A percentile compares a stretch with the other conserved stretches of the same genome.
phyloP scores from a whole-genome alignment of 92 coral and sea anemone genomes.

The Epizoanthus ramosus region DNA sequence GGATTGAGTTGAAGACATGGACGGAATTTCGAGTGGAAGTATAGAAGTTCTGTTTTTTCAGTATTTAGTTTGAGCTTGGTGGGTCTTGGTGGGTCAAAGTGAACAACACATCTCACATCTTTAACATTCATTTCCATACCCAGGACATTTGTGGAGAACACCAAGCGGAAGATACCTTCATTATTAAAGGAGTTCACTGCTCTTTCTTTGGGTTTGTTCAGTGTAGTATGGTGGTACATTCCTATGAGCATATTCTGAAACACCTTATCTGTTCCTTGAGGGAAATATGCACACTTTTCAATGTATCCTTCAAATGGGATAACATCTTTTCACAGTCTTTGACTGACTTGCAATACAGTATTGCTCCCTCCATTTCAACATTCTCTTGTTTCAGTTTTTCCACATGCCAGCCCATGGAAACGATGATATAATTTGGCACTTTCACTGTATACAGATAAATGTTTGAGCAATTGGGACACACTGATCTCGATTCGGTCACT shows the following conservation, averaged over 20 bases:
- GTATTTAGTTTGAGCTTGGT: too few relatives aligned
- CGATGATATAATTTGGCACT: constrained; percentile 19
- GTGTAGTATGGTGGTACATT: constrained; percentile 63
- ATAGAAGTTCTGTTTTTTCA: too few relatives aligned
- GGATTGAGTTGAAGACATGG: too few relatives aligned
- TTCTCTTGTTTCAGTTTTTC: constrained; percentile 29
- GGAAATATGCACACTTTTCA: constrained; percentile 48
- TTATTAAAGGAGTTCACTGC: too few relatives aligned
- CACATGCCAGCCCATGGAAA: constrained; percentile 35
- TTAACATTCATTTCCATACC: constrained; percentile 69
- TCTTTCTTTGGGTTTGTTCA: too few relatives aligned
- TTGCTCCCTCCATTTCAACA: constrained; percentile 31
- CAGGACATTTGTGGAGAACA: constrained; percentile 66
- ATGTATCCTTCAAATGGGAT: constrained; percentile 50
- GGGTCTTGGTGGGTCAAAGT: constrained; percentile 68
- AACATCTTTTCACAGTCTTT: too few relatives aligned
- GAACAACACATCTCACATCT: constrained; percentile 51
- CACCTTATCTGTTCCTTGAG: not conserved
- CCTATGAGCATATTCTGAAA: constrained; percentile 45
- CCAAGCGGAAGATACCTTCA: constrained; percentile 54
- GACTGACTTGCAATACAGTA: too few relatives aligned
- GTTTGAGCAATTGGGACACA: too few relatives aligned
- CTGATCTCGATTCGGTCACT: not conserved
- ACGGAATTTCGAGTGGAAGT: too few relatives aligned
- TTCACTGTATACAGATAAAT: constrained; percentile 32